Conservation (phyloP, 2,113 vertebrate species). For the Spilogale gracilis region DNA sequence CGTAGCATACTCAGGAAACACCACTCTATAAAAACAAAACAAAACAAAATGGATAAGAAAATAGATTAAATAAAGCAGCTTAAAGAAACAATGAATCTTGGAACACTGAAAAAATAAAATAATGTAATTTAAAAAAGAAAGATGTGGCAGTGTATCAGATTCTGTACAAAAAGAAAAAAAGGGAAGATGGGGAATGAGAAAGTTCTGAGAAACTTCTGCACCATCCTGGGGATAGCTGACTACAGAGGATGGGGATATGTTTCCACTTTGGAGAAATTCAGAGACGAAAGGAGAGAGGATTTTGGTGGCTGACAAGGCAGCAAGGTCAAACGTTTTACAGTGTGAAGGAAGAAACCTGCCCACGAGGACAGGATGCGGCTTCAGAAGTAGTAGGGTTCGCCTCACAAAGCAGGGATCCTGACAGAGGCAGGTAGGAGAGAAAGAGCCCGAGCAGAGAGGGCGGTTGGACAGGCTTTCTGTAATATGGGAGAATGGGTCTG, state of each 20-base stretch:
- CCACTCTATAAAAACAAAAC: not conserved
- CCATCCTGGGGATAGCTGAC: not conserved
- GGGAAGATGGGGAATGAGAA: not conserved
- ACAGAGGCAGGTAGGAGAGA: not conserved
- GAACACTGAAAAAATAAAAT: too few species aligned
- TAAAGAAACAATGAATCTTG: not conserved
- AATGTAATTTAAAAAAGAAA: not conserved
- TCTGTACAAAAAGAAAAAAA: not conserved
- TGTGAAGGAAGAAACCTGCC: not conserved
- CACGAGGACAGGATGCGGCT: not conserved
- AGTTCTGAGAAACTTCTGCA: not conserved
- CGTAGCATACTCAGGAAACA: not conserved
- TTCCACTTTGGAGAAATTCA: not conserved
- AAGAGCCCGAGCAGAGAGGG: not conserved
- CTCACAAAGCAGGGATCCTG: not conserved
- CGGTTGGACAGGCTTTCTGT: not conserved
- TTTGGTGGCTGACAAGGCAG: not conserved
- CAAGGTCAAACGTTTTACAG: not conserved
- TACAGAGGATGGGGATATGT: not conserved
- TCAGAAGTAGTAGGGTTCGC: not conserved
- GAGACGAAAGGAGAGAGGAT: not conserved
- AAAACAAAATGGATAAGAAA: not conserved
- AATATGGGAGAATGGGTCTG: not conserved
- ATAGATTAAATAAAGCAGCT: not conserved
- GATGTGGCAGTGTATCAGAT: not conserved